Evolutionary conservation across 2,113 vertebrate species (phyloP).

Genomic region (Eurystomus gularis): DNA sequence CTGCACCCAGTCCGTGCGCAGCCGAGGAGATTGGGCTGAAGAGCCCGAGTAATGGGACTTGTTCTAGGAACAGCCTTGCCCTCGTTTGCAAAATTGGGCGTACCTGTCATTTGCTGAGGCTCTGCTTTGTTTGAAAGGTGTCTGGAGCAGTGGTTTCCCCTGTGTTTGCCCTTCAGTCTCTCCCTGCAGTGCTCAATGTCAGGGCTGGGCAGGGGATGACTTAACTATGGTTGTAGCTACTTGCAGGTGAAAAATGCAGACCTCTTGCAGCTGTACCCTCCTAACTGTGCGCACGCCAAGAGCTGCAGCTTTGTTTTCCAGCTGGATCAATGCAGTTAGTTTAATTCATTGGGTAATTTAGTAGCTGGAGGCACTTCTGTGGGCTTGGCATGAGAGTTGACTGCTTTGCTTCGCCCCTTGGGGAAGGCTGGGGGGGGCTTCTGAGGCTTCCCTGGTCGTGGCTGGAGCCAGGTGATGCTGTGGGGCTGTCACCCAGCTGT

Average conservation of each 20-base stretch:
- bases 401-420: background rate
- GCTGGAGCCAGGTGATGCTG: background rate
- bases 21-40: background rate
- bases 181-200: fast-evolving
- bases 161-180: background rate
- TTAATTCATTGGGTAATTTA: background rate
- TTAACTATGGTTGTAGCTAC: background rate
- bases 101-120: background rate
- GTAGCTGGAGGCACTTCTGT: background rate
- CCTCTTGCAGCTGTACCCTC: background rate
- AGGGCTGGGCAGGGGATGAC: background rate
- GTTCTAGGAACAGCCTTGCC: slow-evolving; percentile 4
- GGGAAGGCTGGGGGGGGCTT: background rate
- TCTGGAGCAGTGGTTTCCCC: background rate
- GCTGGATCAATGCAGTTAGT: background rate
- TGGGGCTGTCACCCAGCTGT: background rate
- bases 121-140: background rate
- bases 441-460: background rate
- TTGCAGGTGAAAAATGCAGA: background rate
- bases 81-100: background rate
- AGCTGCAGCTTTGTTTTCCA: slow-evolving; percentile 17
- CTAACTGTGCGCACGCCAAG: background rate
- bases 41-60: background rate
- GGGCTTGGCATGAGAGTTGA: background rate
- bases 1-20: background rate